These are phyloP conservation scores for Cryptotermes secundus DNA, from an alignment of 1,140 invertebrate species.

Conservation along the genomic window DNA sequence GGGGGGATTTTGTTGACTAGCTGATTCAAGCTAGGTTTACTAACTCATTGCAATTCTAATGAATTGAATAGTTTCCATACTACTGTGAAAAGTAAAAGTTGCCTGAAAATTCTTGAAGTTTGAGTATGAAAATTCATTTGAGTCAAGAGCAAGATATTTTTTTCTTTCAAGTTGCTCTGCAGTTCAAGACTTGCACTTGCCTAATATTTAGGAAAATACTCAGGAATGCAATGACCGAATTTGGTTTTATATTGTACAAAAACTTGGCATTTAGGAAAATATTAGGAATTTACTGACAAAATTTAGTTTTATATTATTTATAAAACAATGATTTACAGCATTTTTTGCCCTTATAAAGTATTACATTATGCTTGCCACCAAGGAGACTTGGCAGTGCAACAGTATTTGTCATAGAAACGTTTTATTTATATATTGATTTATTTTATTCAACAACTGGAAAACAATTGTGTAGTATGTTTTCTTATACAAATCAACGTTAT, in stretches of 20 bases:
- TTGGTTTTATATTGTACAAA: not conserved
- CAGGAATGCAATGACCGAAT: not conserved
- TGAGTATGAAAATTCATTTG: no score
- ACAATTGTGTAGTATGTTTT: not conserved
- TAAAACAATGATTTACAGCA: not conserved
- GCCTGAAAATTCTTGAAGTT: no score
- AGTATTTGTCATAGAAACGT: not conserved
- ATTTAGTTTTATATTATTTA: not conserved
- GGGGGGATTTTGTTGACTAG: no score
- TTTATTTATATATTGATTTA: slow-evolving; percentile 13
- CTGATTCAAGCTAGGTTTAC: no score
- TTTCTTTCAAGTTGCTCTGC: no score
- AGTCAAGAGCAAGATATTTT: no score
- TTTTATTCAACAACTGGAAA: not conserved
- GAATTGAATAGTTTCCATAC: no score
- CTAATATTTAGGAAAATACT: not conserved
- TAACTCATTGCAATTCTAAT: no score
- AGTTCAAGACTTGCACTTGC: no score
- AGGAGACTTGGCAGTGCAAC: not conserved
- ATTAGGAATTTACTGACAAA: not conserved
- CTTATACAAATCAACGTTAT: not conserved
- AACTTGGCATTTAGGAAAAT: not conserved
- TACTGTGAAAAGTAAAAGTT: no score
- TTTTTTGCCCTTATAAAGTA: not conserved
- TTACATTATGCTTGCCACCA: not conserved